These are phyloP conservation scores for Drosophila pruinosa DNA, from an alignment of 1,140 invertebrate species.

Conservation along the genomic window DNA sequence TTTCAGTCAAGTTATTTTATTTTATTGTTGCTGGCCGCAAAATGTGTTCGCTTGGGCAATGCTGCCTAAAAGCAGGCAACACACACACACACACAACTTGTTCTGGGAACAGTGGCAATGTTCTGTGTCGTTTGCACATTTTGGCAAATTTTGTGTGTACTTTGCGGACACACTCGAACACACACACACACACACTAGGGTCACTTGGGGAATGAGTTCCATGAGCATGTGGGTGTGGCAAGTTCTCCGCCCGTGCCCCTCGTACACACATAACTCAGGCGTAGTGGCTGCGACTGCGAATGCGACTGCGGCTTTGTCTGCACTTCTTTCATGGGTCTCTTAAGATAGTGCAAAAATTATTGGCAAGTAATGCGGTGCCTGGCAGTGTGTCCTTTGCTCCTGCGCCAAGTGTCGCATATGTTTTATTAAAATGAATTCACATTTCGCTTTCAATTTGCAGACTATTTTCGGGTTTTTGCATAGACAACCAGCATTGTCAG, in stretches of 20 bases:
- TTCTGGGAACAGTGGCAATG: constrained; percentile 27
- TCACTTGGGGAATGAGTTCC: neutral
- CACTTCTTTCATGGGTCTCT: constrained; percentile 60
- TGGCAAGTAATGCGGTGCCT: constrained; percentile 55
- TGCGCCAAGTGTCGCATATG: constrained; percentile 58
- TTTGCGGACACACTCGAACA: constrained; percentile 43
- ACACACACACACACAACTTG: neutral
- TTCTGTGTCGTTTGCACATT: constrained; percentile 74
- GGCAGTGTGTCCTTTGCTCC: constrained; percentile 1
- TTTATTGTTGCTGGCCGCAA: constrained; percentile 68
- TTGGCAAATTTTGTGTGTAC: constrained; percentile 60
- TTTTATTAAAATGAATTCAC: constrained; percentile 74
- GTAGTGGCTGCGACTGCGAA: constrained; percentile 45
- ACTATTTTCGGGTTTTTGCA: constrained; percentile 52
- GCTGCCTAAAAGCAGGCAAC: constrained; percentile 62
- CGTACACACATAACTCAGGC: constrained; percentile 58
- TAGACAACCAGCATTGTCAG: constrained; percentile 12
- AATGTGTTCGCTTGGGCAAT: constrained; percentile 56
- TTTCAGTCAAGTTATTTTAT: constrained; percentile 64
- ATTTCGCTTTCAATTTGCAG: constrained; percentile 79
- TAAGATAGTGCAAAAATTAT: constrained; percentile 77
- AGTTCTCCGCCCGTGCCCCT: constrained; percentile 8
- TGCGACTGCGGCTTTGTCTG: constrained; percentile 73
- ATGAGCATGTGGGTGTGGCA: constrained; percentile 33
- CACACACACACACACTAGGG: neutral